A percentile compares a stretch with the other conserved stretches of the same genome.
These are phyloP conservation scores for Drosophila lacteicornis DNA, from an alignment of 1,140 invertebrate genomes.

Conservation along the genomic window DNA sequence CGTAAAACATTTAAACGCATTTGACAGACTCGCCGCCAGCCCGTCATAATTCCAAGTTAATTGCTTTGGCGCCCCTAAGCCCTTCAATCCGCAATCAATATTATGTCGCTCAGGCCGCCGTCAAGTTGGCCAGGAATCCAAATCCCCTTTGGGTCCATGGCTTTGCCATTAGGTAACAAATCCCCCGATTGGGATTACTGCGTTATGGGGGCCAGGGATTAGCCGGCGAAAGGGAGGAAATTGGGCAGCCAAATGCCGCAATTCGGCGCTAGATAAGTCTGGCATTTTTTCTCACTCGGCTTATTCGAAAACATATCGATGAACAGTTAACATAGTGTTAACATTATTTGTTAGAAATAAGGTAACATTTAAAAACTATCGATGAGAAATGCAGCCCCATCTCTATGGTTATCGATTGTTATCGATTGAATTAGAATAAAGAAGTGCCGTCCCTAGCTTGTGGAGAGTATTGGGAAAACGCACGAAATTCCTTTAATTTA, in stretches of 20 bases:
- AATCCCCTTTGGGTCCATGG: slow-evolving; percentile 20
- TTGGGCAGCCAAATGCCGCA: not conserved
- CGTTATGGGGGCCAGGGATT: slow-evolving; percentile 37
- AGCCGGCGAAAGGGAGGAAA: slow-evolving; percentile 14
- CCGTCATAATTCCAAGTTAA: slow-evolving; percentile 63
- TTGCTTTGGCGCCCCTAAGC: slow-evolving; percentile 51
- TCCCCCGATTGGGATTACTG: slow-evolving; percentile 61
- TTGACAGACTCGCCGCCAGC: slow-evolving; percentile 25
- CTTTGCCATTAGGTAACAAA: slow-evolving; percentile 58
- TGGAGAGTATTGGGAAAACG: no score
- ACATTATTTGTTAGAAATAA: no score
- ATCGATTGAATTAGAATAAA: no score
- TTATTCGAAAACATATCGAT: not conserved
- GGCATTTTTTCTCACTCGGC: not conserved
- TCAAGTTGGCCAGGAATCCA: slow-evolving; percentile 22
- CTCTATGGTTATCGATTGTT: no score
- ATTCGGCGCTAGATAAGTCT: not conserved
- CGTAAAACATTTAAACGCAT: slow-evolving; percentile 46
- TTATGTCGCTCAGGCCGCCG: slow-evolving; percentile 22
- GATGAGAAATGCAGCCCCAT: no score
- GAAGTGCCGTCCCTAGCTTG: no score
- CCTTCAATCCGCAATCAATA: slow-evolving; percentile 62
- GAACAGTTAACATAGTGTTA: no score
- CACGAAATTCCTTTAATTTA: no score
- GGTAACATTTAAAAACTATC: no score